These are phyloP conservation scores for Serinus canaria DNA, from an alignment of 2,113 vertebrate genomes.

Conservation along the genomic window DNA sequence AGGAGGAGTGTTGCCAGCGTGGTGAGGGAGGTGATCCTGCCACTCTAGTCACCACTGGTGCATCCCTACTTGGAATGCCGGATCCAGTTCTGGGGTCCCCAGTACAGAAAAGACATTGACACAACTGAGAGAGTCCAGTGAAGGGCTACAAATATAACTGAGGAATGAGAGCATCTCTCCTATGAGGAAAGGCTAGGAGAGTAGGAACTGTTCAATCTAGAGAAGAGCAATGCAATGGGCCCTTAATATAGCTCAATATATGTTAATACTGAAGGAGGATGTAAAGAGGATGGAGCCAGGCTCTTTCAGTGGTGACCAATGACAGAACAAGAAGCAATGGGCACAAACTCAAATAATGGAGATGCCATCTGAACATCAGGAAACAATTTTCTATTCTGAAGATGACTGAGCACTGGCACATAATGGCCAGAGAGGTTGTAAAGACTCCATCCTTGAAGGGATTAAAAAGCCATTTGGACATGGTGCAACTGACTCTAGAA, in stretches of 20 bases:
- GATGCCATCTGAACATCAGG: background rate
- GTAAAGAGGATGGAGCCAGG: background rate
- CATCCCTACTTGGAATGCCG: background rate
- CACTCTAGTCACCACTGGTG: background rate
- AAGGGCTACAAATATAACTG: background rate
- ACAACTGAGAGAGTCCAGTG: background rate
- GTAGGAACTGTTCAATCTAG: background rate
- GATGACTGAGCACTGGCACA: background rate
- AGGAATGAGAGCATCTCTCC: background rate
- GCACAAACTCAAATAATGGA: background rate
- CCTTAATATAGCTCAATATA: background rate
- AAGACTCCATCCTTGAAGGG: background rate
- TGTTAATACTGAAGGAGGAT: background rate
- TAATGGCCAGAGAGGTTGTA: background rate
- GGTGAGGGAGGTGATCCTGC: fast-evolving
- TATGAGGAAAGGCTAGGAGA: background rate
- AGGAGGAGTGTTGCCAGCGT: background rate
- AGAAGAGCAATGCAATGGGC: background rate
- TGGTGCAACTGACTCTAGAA: background rate
- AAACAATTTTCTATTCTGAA: background rate
- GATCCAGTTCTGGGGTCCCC: background rate
- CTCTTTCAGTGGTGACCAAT: background rate
- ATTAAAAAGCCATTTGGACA: background rate
- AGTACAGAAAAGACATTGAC: background rate
- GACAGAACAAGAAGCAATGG: background rate